These are phyloP conservation scores for Hippolais icterina DNA, from an alignment of 2,113 vertebrate species.

Conservation along the genomic window DNA sequence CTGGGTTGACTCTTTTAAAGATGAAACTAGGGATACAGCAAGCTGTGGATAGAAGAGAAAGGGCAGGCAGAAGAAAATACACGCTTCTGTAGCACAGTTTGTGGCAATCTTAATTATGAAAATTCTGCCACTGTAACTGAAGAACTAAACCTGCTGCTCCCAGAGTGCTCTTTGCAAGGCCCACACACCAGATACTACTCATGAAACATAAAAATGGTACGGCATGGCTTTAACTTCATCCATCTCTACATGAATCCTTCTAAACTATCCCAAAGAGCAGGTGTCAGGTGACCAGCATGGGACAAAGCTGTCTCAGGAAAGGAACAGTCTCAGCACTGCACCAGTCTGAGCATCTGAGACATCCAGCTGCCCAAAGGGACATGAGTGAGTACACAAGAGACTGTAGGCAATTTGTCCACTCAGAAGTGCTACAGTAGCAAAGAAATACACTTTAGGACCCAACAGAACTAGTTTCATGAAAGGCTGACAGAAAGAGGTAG, in stretches of 20 bases:
- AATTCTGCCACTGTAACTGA: neutral
- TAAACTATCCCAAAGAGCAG: neutral
- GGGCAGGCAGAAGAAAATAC: neutral
- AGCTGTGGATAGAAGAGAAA: neutral
- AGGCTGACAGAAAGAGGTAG: neutral
- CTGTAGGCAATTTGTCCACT: neutral
- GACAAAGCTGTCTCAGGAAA: neutral
- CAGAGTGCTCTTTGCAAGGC: neutral
- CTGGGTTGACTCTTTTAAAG: neutral
- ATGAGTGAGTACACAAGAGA: neutral
- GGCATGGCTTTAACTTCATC: neutral
- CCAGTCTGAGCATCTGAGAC: neutral
- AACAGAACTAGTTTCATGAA: neutral
- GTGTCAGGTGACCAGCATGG: neutral
- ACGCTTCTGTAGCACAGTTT: neutral
- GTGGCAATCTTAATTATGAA: neutral
- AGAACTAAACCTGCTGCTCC: neutral
- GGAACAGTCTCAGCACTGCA: neutral
- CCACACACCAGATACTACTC: neutral
- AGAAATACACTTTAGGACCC: neutral
- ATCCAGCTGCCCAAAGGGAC: neutral
- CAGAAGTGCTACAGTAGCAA: neutral
- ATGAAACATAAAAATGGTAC: neutral
- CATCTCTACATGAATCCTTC: neutral
- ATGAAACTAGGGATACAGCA: neutral